These are phyloP conservation scores for Aleiodes sp. DNA, from an alignment of 1,140 invertebrate species.

Conservation along the genomic window DNA sequence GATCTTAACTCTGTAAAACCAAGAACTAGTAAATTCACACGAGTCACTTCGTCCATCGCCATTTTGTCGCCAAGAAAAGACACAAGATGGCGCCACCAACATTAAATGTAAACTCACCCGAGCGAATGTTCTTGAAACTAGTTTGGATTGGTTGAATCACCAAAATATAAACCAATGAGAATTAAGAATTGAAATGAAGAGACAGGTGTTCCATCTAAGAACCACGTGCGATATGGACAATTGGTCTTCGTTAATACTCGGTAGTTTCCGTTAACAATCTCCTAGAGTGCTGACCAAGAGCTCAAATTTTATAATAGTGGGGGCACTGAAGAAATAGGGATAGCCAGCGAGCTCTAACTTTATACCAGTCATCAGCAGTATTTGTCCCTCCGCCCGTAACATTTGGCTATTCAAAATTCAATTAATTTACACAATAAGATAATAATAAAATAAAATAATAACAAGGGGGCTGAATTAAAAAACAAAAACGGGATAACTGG, in stretches of 20 bases:
- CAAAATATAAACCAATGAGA: not conserved
- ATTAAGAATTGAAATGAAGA: not conserved
- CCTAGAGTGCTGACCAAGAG: not conserved
- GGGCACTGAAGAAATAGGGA: slow-evolving; percentile 15
- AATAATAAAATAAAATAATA: too few relatives aligned
- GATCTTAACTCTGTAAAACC: not conserved
- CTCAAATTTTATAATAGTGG: not conserved
- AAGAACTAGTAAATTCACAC: not conserved
- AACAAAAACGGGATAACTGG: slow-evolving; percentile 31
- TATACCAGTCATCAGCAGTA: slow-evolving; percentile 48
- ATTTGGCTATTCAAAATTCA: slow-evolving; percentile 37
- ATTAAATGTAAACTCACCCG: not conserved
- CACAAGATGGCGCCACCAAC: not conserved
- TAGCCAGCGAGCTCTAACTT: slow-evolving; percentile 37
- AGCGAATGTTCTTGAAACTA: not conserved
- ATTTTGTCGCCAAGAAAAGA: too few relatives aligned
- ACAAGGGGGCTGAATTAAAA: too few relatives aligned
- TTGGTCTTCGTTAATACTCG: not conserved
- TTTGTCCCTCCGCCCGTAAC: slow-evolving; percentile 46
- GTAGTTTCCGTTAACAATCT: not conserved
- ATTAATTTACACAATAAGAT: not conserved
- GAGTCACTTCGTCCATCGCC: too few relatives aligned
- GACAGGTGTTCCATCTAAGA: not conserved
- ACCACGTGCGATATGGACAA: not conserved
- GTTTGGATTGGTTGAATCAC: not conserved